These are phyloP conservation scores for Lucinisca nassula DNA, from an alignment of 2,888 invertebrate species.

Conservation along the genomic window DNA sequence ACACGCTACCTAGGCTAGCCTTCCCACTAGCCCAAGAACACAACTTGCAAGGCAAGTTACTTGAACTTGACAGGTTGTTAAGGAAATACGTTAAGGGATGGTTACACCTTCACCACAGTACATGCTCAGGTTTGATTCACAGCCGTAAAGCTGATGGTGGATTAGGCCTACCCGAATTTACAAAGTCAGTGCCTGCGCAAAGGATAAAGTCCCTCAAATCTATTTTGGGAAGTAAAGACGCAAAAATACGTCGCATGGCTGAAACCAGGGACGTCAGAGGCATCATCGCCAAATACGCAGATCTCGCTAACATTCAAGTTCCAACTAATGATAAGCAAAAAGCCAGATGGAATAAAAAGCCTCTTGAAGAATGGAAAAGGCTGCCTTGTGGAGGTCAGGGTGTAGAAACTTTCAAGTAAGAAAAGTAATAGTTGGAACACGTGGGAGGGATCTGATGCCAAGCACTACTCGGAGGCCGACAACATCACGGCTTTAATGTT, in stretches of 20 bases:
- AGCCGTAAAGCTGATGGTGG: neutral
- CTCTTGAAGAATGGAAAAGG: neutral
- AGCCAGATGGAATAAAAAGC: neutral
- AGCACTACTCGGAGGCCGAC: slow-evolving; percentile 18
- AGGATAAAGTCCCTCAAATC: slow-evolving; percentile 20
- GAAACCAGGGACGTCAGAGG: neutral
- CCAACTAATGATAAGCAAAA: neutral
- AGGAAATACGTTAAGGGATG: neutral
- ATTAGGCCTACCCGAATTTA: slow-evolving; percentile 10
- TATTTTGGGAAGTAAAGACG: too few relatives aligned
- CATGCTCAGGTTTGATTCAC: slow-evolving; percentile 13
- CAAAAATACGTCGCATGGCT: too few relatives aligned
- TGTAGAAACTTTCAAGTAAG: neutral
- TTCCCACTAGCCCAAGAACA: slow-evolving; percentile 22
- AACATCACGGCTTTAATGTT: slow-evolving; percentile 24
- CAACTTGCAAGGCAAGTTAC: neutral
- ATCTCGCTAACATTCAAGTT: neutral
- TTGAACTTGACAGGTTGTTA: neutral
- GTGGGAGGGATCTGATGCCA: neutral
- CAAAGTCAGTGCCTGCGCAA: neutral
- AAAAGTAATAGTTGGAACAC: too few relatives aligned
- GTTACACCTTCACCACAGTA: slow-evolving; percentile 4
- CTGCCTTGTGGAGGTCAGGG: neutral
- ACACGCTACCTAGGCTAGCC: slow-evolving; percentile 9
- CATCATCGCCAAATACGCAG: neutral